Conservation (phyloP, 2,113 vertebrate species). For the Antigone vipio region DNA sequence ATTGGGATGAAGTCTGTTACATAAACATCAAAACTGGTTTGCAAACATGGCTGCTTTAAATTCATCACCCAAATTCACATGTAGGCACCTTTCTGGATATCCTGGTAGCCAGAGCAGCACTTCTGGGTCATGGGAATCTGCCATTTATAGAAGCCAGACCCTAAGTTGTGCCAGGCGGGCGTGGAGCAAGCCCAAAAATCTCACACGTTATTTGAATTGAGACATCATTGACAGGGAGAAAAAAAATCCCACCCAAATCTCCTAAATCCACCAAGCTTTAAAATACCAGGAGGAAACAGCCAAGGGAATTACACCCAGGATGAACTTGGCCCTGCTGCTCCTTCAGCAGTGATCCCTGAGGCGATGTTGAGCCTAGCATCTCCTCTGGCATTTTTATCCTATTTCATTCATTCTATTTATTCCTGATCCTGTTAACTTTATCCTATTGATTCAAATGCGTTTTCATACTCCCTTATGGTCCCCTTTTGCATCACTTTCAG, state of each 20-base stretch:
- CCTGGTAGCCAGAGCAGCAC: background rate
- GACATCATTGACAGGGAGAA: slow-evolving; percentile 28
- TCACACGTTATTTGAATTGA: slow-evolving; percentile 41
- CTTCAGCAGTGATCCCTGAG: slow-evolving; percentile 7
- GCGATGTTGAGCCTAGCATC: background rate
- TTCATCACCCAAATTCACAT: background rate
- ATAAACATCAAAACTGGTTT: background rate
- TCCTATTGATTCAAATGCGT: slow-evolving; percentile 69
- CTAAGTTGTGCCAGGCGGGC: background rate
- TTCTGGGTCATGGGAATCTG: slow-evolving; percentile 21
- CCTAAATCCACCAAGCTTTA: slow-evolving; percentile 48
- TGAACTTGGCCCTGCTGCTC: slow-evolving; percentile 7
- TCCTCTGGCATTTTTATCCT: slow-evolving; percentile 63
- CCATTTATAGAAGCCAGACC: slow-evolving; percentile 28
- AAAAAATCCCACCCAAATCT: slow-evolving; percentile 24
- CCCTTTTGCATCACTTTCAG: slow-evolving; percentile 31
- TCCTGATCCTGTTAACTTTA: slow-evolving; percentile 70
- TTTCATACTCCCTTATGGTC: slow-evolving; percentile 64
- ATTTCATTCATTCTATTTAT: slow-evolving; percentile 71
- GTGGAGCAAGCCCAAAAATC: slow-evolving; percentile 26
- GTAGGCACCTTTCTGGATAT: background rate
- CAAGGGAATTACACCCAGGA: background rate
- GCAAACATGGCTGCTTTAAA: background rate
- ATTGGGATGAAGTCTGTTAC: background rate
- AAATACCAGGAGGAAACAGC: background rate